phyloP scores from a whole-genome alignment of 2,113 vertebrate species.

The Passer domesticus region DNA sequence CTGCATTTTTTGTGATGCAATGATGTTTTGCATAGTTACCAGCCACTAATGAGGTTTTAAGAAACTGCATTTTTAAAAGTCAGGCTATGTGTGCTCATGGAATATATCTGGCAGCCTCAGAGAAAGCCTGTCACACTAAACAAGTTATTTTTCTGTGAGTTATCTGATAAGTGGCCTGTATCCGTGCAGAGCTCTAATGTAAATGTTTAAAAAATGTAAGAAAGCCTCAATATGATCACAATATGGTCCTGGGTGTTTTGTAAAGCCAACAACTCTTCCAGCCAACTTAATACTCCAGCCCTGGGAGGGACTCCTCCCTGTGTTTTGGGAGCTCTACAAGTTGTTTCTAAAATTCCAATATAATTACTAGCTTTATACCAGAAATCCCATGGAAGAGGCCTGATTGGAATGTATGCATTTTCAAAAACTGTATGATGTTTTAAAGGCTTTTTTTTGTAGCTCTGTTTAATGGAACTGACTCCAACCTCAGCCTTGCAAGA shows the following conservation, averaged over 20 bases:
- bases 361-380: slow-evolving; percentile 53
- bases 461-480: slow-evolving; percentile 11
- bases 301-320: slow-evolving; percentile 44
- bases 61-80: background rate
- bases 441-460: slow-evolving; percentile 2
- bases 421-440: background rate
- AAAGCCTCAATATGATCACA: slow-evolving; percentile 8
- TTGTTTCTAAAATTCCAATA: slow-evolving; percentile 48
- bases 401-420: slow-evolving; percentile 23
- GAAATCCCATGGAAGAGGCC: slow-evolving; percentile 43
- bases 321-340: slow-evolving; percentile 41
- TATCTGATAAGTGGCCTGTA: slow-evolving; percentile 2
- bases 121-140: slow-evolving; percentile 16
- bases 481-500: background rate
- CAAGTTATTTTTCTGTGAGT: slow-evolving; percentile 27
- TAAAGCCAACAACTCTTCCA: slow-evolving; percentile 34
- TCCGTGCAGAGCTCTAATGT: slow-evolving; percentile 22
- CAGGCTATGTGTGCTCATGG: background rate
- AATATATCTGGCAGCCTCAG: background rate
- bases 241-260: slow-evolving; percentile 4
- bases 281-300: slow-evolving; percentile 39
- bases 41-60: background rate
- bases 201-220: slow-evolving; percentile 44
- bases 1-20: background rate
- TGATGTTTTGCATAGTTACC: background rate